These are phyloP conservation scores for Chiloscyllium punctatum DNA, from an alignment of 2,797 vertebrate species.

Conservation along the genomic window DNA sequence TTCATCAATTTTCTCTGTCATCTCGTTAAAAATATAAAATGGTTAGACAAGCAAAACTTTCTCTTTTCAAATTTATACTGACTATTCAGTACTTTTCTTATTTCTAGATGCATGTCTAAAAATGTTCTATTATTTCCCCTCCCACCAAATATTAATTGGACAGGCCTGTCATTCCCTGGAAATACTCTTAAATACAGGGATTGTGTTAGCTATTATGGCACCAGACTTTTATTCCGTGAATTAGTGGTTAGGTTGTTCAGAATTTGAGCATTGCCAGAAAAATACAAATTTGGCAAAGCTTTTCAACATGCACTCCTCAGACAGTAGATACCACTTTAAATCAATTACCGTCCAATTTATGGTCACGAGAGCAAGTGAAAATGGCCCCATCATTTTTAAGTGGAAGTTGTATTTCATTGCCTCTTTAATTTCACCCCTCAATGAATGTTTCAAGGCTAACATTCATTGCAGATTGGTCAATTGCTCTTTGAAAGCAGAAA, in stretches of 20 bases:
- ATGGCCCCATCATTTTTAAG: background rate
- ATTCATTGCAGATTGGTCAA: background rate
- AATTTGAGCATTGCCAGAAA: too few species aligned
- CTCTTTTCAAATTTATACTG: background rate
- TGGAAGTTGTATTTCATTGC: background rate
- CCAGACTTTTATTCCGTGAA: background rate
- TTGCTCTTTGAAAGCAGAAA: background rate
- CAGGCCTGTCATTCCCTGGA: too few species aligned
- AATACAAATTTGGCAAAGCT: too few species aligned
- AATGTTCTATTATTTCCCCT: background rate
- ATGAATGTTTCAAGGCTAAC: background rate
- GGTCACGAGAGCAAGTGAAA: background rate
- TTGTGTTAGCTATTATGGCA: background rate
- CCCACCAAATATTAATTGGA: too few species aligned
- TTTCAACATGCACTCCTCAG: too few species aligned
- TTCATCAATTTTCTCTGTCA: background rate
- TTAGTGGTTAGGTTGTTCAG: too few species aligned
- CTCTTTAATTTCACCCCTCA: background rate
- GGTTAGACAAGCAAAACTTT: background rate
- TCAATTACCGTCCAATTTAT: background rate
- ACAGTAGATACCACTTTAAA: background rate
- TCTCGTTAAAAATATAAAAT: background rate
- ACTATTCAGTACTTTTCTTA: background rate
- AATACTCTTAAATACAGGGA: background rate
- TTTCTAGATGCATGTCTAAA: background rate